phyloP scores from a whole-genome alignment of 2,888 invertebrate genomes.

The Pelosia muscerda region DNA sequence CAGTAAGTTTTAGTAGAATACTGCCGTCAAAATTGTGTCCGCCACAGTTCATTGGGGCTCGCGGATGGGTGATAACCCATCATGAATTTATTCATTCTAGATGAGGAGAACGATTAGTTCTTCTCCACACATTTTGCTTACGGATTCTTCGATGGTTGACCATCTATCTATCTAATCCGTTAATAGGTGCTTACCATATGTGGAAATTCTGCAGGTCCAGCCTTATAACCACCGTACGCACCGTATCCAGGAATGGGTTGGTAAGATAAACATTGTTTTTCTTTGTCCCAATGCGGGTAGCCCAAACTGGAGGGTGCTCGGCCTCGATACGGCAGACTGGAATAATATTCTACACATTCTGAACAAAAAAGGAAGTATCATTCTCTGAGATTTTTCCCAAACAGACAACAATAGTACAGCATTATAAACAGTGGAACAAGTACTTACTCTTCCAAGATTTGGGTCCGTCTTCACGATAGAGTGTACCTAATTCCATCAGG shows the following conservation, averaged over 20 bases:
- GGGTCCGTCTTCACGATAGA: not conserved
- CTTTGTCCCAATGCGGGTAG: conserved; percentile 25
- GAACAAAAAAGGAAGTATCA: not conserved
- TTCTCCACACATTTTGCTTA: too few relatives aligned
- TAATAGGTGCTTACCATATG: conserved; percentile 40
- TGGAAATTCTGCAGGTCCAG: conserved; percentile 39
- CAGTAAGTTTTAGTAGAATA: too few relatives aligned
- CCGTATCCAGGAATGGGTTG: accelerated
- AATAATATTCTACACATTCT: conserved; percentile 37
- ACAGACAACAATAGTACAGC: too few relatives aligned
- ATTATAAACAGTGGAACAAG: too few relatives aligned
- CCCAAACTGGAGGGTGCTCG: conserved; percentile 11
- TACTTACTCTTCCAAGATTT: conserved; percentile 13
- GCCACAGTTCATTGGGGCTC: too few relatives aligned
- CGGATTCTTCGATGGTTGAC: too few relatives aligned
- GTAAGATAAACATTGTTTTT: conserved; percentile 15
- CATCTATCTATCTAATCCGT: too few relatives aligned
- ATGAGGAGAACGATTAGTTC: too few relatives aligned
- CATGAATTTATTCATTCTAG: too few relatives aligned
- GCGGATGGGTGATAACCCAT: too few relatives aligned
- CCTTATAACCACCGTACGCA: conserved; percentile 28
- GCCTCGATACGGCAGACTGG: conserved; percentile 32
- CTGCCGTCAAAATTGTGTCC: too few relatives aligned
- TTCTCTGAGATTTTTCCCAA: too few relatives aligned
- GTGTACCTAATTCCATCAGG: not conserved